Evolutionary conservation across 1,140 invertebrate species (phyloP), one percentile per base, ranked within the genome.

Genomic region (Micrasema minimum): DNA sequence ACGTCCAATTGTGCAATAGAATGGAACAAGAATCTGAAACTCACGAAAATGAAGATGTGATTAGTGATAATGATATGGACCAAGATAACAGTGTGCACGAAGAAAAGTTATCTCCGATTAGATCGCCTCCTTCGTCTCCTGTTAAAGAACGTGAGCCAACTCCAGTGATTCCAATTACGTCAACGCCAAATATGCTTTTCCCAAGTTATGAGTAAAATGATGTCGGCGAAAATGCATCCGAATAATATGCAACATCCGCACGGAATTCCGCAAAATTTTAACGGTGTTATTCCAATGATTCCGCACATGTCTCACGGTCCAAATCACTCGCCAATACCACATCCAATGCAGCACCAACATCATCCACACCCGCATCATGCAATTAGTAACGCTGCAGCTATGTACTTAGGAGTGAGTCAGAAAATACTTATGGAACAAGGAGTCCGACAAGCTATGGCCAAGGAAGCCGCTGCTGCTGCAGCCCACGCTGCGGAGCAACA

Each of bases 1-100:
- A 96, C 80, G 88, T 92, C 77, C 92, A 95, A 79, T 83, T 96
- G 74, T 94, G 92, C 80, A 93, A 90, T 78, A 86, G 93, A 77
- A 93, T 94, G 89, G 92, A 93, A 75, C 90, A 92, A 77, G 90
- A 92, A 64, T 88, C 87, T n/a, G 88, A 89, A 74, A 90, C 88
- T 61, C 88, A 89, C 75, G 90, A 91, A 77, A 88, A 90, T 67
- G 90, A 92, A 75, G 92, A 93, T 76, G 88, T 88, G 53, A 86
- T 83, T 75, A 89, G 88, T 85, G 89, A 92, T 78, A 84, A 89
- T 76, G 88, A 91, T 79, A 85, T 87, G 72, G 86, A 82, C 57
- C 86, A 87, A 16, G 86, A 88, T 35, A 66, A 59, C 9, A 80
- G 77, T 69, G 73, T 77, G 22, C 74, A 80, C 35, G 85, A 85